Conservation (phyloP, 2,888 invertebrate genomes). For the Microctonus hyperodae region DNA sequence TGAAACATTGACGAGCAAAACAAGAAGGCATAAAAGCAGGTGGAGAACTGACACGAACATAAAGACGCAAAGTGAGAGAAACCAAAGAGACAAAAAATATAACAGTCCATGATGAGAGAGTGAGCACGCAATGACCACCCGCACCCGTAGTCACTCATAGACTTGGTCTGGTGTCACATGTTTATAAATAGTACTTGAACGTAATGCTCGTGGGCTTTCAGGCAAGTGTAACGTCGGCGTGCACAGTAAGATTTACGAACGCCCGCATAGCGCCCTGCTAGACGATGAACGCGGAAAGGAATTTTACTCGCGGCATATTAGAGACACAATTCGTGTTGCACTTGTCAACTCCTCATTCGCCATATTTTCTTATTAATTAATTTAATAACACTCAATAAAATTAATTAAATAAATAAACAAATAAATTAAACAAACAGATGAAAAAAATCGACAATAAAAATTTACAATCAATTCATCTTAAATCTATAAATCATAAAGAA, state of each 20-base stretch:
- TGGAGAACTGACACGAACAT: conserved; percentile 32
- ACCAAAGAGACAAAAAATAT: no score
- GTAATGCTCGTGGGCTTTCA: conserved; percentile 48
- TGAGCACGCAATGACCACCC: conserved; percentile 44
- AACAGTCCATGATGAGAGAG: no score
- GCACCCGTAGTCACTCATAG: conserved; percentile 42
- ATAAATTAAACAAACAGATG: background rate
- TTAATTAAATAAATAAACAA: background rate
- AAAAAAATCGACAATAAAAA: no score
- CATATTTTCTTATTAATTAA: conserved; percentile 7
- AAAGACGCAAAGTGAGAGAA: conserved; percentile 8
- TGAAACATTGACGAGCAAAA: conserved; percentile 13
- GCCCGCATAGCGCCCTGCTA: conserved; percentile 38
- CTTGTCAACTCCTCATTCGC: conserved; percentile 9
- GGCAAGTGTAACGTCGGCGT: conserved; percentile 46
- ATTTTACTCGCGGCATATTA: conserved; percentile 42
- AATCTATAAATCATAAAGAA: background rate
- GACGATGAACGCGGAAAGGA: conserved; percentile 56
- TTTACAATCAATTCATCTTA: no score
- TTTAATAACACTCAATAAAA: background rate
- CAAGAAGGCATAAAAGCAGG: conserved; percentile 16
- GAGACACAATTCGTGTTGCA: conserved; percentile 21
- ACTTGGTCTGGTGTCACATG: conserved; percentile 56
- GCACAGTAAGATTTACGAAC: conserved; percentile 57
- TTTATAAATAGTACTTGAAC: conserved; percentile 62